Evolutionary conservation across 2,888 invertebrate genomes (phyloP), one percentile per base, ranked within the genome.

Genomic region (Synergus japonicus): DNA sequence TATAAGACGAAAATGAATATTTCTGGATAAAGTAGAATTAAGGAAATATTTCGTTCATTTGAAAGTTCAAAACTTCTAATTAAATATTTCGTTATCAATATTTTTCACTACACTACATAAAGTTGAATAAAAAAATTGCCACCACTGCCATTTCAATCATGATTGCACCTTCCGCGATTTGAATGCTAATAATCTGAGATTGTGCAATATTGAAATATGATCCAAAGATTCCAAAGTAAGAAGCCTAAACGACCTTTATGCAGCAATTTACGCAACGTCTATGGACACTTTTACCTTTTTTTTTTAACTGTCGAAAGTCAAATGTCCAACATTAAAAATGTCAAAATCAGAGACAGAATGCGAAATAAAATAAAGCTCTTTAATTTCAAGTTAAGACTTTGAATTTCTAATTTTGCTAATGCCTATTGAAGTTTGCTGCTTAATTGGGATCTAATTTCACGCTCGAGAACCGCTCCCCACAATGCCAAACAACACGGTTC

Each of bases 181-280:
- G 73, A 73, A 73, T 73, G 49, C 18, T 54, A 73, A 73, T 73
- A 73, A 73, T 37, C 37, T 73, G 54, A 9, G n/a, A 54, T 73
- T 54, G 12, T 54, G 73, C 54, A 73, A 73, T 37, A 73, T 12
- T 22, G 9, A 54, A 73, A 54, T 37, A 37, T 29, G 41, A 73
- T 54, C 54, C 54, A 54, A 37, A 37, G 37, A 37, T 37, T 37
- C 37, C 37, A 66, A 44, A 66, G 66, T 43, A 66, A 54, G 73
- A 54, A n/a, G 12, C 41, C 54, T 73, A 58, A 73, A 73, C n/a
- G 54, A 15, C 37, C 41, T 73, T 58, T 73, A 41, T 73, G 54
- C 73, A 41, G n/a, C 37, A 58, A 15, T 73, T 73, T 54, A 73
- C 73, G 73, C 73, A 73, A 73, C 29, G 54, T 15, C 37, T 37